Conservation (phyloP, 2,113 vertebrate species). For the Rhynchomys soricoides region DNA sequence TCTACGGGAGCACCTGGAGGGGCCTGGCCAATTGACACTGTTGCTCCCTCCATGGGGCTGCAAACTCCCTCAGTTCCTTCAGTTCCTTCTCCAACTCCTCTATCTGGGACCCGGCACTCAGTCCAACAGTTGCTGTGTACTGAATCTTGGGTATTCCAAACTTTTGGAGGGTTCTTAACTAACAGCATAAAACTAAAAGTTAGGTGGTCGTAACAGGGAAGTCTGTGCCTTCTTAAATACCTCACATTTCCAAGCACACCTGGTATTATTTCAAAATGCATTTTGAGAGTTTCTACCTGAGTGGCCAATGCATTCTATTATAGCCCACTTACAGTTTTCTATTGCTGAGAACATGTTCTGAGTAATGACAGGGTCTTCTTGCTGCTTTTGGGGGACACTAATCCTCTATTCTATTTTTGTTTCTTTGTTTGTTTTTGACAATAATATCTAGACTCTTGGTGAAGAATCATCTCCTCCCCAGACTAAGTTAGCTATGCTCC, state of each 20-base stretch:
- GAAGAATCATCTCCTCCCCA: neutral
- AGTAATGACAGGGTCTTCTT: neutral
- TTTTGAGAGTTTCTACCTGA: neutral
- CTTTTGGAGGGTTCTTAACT: no score
- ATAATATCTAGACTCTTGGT: neutral
- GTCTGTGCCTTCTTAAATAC: neutral
- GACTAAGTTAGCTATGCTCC: neutral
- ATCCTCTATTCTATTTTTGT: neutral
- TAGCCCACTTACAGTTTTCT: neutral
- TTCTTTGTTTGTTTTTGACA: neutral
- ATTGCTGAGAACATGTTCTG: neutral
- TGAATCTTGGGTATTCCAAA: no score
- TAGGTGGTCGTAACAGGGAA: neutral
- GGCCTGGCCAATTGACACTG: no score
- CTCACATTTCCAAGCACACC: neutral
- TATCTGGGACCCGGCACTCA: no score
- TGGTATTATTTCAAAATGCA: neutral
- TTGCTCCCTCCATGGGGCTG: no score
- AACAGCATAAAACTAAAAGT: neutral
- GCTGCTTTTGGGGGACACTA: neutral
- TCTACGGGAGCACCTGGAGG: no score
- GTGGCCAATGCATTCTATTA: neutral
- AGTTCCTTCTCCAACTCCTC: no score
- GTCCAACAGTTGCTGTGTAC: no score
- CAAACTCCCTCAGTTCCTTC: no score